A percentile compares a stretch with the other conserved stretches of the same genome.
phyloP scores from a whole-genome alignment of 1,140 invertebrate species.

The Trichoplusia ni region DNA sequence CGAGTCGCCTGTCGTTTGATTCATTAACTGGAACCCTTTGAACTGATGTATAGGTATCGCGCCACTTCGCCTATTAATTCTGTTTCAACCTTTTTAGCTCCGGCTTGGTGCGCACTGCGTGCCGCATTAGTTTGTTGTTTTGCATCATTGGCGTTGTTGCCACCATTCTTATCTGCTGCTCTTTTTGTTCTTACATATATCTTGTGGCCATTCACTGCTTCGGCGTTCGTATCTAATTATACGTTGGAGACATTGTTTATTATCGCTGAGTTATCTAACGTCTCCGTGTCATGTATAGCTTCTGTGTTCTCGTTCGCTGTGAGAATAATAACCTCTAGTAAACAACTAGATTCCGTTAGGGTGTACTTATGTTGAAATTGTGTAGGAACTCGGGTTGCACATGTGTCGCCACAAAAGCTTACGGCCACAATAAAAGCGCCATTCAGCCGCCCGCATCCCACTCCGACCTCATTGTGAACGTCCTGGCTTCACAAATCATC shows the following conservation, averaged over 20 bases:
- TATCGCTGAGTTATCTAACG: conserved; percentile 15
- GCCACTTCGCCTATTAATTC: conserved; percentile 61
- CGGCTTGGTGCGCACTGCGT: conserved; percentile 35
- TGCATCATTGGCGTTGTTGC: conserved; percentile 38
- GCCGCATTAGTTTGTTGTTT: conserved; percentile 31
- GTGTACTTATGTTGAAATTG: conserved; percentile 12
- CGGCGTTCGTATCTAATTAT: conserved; percentile 23
- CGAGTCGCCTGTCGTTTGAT: conserved; percentile 71
- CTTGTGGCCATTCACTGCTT: conserved; percentile 34
- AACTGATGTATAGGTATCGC: conserved; percentile 68
- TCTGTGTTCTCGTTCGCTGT: not conserved
- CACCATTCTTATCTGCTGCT: conserved; percentile 28
- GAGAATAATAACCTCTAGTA: conserved; percentile 1
- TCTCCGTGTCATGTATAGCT: conserved; percentile 20
- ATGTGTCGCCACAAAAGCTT: conserved; percentile 54
- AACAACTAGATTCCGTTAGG: conserved; percentile 20
- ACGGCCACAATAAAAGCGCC: conserved; percentile 50
- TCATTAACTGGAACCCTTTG: conserved; percentile 74
- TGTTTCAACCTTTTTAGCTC: conserved; percentile 52
- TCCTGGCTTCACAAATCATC: conserved; percentile 71
- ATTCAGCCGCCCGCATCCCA: conserved; percentile 66
- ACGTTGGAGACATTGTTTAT: conserved; percentile 18
- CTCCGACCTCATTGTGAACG: conserved; percentile 55
- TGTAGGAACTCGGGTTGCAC: conserved; percentile 34
- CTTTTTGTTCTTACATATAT: conserved; percentile 35